phyloP scores from a whole-genome alignment of 2,113 vertebrate genomes.

The Gnathonemus echidnorhynchus region DNA sequence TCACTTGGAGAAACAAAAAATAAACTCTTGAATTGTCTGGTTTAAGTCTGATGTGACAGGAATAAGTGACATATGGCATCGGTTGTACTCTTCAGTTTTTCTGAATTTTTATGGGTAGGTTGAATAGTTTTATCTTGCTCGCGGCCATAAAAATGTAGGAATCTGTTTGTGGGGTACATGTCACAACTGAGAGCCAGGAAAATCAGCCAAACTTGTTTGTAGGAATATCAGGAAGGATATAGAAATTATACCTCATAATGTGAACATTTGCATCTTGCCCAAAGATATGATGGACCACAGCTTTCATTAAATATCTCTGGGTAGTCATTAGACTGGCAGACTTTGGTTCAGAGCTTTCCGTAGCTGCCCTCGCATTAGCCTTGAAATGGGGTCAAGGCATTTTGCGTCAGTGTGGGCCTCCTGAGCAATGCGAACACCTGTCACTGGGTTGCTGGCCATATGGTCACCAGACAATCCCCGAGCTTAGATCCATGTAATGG shows the following conservation, averaged over 20 bases:
- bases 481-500: slow-evolving; percentile 45
- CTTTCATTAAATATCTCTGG: not conserved
- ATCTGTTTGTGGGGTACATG: not conserved
- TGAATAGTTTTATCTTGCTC: not conserved
- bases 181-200: not conserved
- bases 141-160: not conserved
- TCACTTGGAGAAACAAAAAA: not conserved
- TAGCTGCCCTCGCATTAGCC: not conserved
- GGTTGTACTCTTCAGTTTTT: not conserved
- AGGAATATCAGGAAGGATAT: not conserved
- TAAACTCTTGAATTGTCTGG: not conserved
- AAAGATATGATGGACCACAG: not conserved
- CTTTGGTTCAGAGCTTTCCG: not conserved
- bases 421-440: slow-evolving; percentile 26
- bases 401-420: slow-evolving; percentile 15
- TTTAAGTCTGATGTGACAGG: not conserved
- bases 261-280: not conserved
- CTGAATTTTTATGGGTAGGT: not conserved
- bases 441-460: slow-evolving; percentile 51
- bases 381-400: slow-evolving; percentile 11
- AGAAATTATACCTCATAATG: not conserved
- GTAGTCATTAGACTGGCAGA: not conserved
- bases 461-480: slow-evolving; percentile 45
- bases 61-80: not conserved
- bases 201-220: not conserved